These are phyloP conservation scores for Hucho hucho DNA, from an alignment of 2,113 vertebrate genomes.

Conservation along the genomic window DNA sequence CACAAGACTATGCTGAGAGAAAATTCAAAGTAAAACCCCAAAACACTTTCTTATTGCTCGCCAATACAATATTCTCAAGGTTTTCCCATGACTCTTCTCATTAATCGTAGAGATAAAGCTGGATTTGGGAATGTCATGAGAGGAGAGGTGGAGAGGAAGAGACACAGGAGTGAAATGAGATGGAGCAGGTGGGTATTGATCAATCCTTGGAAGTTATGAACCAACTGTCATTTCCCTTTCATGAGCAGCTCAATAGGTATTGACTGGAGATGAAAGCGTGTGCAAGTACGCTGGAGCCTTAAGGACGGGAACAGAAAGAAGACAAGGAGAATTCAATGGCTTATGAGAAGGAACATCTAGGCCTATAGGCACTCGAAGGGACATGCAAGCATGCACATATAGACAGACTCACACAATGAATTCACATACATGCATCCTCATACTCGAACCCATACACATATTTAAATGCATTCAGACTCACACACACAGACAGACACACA, in stretches of 20 bases:
- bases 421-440: constrained; percentile 43
- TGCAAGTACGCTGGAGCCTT: constrained; percentile 58
- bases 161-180: constrained; percentile 51
- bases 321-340: constrained; percentile 34
- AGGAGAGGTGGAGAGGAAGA: not conserved
- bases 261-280: constrained; percentile 72
- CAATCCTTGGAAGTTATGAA: constrained; percentile 73
- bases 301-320: constrained; percentile 51
- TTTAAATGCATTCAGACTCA: constrained; percentile 2
- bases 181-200: constrained; percentile 71
- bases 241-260: constrained; percentile 74
- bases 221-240: constrained; percentile 74
- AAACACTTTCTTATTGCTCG: not conserved
- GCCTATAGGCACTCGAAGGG: constrained; percentile 17
- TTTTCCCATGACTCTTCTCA: not conserved
- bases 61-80: not conserved
- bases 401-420: constrained; percentile 56
- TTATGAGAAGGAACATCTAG: not conserved
- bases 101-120: not conserved
- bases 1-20: not conserved
- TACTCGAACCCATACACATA: not conserved
- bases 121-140: not conserved
- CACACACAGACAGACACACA: constrained; percentile 4
- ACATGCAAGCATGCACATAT: constrained; percentile 23
- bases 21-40: not conserved